Base-by-base conservation (phyloP, 92 coral and sea anemone genomes). In the Hydrozoanthus gracilis region DNA sequence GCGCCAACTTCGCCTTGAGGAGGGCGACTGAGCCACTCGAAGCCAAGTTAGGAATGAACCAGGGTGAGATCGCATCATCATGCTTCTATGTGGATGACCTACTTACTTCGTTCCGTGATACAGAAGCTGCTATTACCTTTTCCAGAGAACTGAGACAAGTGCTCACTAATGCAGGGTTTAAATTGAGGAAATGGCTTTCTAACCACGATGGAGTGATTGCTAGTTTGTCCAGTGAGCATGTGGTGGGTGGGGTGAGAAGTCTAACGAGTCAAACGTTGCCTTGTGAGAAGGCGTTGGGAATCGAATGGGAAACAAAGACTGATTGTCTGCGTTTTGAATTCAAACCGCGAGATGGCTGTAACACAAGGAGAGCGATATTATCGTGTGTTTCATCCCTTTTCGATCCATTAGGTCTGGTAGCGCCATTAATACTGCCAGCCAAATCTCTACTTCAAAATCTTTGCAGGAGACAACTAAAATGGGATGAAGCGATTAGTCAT, bases 391-490 rank as follows among this genome's bases (percentile, higher is more conserved):
- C 60, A 52, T 52, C 60, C 11, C 60, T 52, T 52, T 52, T 52
- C 11, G 60, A 52, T 52, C n/a, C n/a, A n/a, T n/a, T n/a, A n/a
- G n/a, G n/a, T n/a, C n/a, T n/a, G n/a, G n/a, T n/a, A n/a, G n/a
- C 82, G 44, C 88, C 70, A 4, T 84, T 84, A 8, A 44, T 84
- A n/a, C 51, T 84, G 18, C 88, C 88, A 12, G 82, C 82, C 51
- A 84, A 84, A 54, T 51, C 79, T 9, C 4, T 84, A 27, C 88
- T 84, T 12, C 88, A 84, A 72, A 67, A 20, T 2, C 35, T 84
- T 69, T 84, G 88, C 46, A 84, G 55, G 55, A 47, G 54, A 44
- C 55, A 84, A 48, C 46, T 84, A 12, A 69, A 71, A 51, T 84
- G 88, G 82, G 88, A 84, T 56, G 65, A 73, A 27, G 82, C 60